These are phyloP conservation scores for Saccopteryx bilineata DNA, from an alignment of 2,113 vertebrate genomes.

Conservation along the genomic window DNA sequence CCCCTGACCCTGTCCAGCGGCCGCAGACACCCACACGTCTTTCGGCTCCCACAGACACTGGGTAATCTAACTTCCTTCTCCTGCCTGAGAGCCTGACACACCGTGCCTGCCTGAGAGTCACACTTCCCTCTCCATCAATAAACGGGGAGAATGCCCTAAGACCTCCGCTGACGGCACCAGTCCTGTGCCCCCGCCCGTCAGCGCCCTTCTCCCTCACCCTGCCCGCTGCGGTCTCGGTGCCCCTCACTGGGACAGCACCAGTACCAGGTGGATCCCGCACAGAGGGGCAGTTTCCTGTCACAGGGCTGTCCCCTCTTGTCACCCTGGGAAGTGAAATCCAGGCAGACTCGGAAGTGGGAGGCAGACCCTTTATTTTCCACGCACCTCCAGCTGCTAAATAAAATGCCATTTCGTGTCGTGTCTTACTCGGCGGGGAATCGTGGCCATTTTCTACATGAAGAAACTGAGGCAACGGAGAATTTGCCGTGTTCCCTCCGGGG, in stretches of 20 bases:
- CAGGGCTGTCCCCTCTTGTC: neutral
- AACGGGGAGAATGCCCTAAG: neutral
- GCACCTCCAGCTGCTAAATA: neutral
- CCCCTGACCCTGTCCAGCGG: too few species aligned
- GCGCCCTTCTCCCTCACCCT: too few species aligned
- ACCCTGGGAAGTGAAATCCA: neutral
- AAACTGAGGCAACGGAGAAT: neutral
- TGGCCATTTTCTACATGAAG: neutral
- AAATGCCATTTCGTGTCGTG: neutral
- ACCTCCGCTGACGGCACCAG: neutral
- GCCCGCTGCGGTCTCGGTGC: accelerated
- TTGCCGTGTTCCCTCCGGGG: neutral
- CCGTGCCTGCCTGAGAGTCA: neutral
- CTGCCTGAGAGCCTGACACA: neutral
- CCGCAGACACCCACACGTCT: too few species aligned
- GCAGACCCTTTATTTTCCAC: neutral
- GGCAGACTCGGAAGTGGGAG: neutral
- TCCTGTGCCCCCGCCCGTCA: neutral
- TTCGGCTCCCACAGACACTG: neutral
- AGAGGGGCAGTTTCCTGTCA: neutral
- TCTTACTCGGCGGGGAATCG: neutral
- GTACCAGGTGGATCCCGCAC: neutral
- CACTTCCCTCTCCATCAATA: neutral
- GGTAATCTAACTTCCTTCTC: neutral
- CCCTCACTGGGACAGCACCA: neutral